phyloP scores from a whole-genome alignment of 2,888 invertebrate species.

The Ochropleura plecta region DNA sequence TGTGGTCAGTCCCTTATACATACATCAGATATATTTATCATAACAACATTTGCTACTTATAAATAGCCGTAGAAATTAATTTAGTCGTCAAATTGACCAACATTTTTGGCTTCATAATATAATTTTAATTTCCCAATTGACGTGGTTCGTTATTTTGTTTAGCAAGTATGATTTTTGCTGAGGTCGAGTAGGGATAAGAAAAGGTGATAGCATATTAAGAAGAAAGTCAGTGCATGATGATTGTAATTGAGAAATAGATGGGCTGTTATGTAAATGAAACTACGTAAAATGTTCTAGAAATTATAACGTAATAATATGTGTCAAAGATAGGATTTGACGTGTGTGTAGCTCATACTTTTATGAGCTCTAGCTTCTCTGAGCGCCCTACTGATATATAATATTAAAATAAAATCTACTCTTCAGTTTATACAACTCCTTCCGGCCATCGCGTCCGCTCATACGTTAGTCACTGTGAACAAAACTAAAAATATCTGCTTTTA shows the following conservation, averaged over 20 bases:
- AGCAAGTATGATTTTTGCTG: not conserved
- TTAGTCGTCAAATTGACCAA: not conserved
- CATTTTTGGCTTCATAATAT: not conserved
- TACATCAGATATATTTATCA: not conserved
- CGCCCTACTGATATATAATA: not conserved
- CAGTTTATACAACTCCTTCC: constrained; percentile 8
- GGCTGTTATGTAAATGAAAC: not conserved
- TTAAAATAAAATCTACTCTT: constrained; percentile 1
- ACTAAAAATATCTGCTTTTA: constrained; percentile 47
- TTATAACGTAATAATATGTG: not conserved
- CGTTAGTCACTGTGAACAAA: constrained; percentile 33
- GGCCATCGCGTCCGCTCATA: constrained; percentile 2
- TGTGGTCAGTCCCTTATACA: not conserved
- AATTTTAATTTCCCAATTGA: not conserved
- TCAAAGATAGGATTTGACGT: not conserved
- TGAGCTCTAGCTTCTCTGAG: too few relatives aligned
- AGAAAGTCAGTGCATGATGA: constrained; percentile 7
- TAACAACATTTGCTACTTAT: not conserved
- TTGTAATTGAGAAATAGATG: constrained; percentile 27
- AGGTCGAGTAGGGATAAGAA: constrained; percentile 6
- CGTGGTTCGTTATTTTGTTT: not conserved
- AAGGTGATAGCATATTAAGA: constrained; percentile 31
- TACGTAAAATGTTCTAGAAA: not conserved
- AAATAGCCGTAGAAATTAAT: not conserved
- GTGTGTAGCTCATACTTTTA: not conserved